Conservation (phyloP, 2,888 invertebrate genomes). For the Atethmia centrago region DNA sequence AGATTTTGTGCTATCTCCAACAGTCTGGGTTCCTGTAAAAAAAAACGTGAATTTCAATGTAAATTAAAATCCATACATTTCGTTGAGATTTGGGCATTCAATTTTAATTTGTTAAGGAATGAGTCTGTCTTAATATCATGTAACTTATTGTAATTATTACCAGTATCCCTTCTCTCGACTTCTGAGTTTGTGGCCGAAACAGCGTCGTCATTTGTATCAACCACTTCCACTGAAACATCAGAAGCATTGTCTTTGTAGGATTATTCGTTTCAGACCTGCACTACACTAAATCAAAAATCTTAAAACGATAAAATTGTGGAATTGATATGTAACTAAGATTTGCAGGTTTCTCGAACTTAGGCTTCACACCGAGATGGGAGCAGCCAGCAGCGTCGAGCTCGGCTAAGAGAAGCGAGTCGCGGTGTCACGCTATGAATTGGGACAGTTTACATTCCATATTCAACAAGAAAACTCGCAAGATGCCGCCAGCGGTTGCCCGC, state of each 20-base stretch:
- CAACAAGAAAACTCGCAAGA: no score
- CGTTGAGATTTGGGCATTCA: no score
- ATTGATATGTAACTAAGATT: background rate
- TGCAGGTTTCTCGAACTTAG: background rate
- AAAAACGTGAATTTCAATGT: background rate
- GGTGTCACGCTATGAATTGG: no score
- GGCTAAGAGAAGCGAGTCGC: no score
- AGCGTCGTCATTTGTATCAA: background rate
- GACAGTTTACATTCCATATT: no score
- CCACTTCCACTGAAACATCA: constrained; percentile 21
- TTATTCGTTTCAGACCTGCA: background rate
- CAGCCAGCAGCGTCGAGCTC: no score
- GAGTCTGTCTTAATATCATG: background rate
- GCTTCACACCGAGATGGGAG: no score
- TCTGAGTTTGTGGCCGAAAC: background rate
- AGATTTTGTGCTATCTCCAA: background rate
- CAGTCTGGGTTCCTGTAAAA: constrained; percentile 21
- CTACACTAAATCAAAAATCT: background rate
- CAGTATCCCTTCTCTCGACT: background rate
- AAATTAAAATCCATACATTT: background rate
- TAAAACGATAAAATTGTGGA: no score
- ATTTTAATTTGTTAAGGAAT: background rate
- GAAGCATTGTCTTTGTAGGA: background rate
- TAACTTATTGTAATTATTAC: constrained; percentile 11
- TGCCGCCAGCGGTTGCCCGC: no score